phyloP scores from a whole-genome alignment of 2,113 vertebrate species.

The Trogon melanurus region DNA sequence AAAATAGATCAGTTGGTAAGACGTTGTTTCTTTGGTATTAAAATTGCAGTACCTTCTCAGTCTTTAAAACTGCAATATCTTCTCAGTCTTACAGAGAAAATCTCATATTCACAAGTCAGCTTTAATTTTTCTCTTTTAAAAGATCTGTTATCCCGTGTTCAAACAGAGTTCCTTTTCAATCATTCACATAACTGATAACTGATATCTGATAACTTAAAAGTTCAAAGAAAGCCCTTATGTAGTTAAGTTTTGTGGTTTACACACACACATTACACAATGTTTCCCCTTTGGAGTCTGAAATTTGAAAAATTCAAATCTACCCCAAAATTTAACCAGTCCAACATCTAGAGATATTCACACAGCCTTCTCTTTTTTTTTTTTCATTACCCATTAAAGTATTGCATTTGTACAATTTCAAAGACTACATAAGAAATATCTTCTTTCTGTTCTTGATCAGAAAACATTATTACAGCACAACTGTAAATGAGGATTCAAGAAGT shows the following conservation, averaged over 20 bases:
- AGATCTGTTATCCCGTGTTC: not conserved
- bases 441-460: not conserved
- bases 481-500: not conserved
- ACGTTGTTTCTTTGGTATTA: not conserved
- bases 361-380: not conserved
- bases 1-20: not conserved
- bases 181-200: not conserved
- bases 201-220: too few species aligned
- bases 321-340: not conserved
- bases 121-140: not conserved
- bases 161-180: not conserved
- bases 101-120: not conserved
- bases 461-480: not conserved
- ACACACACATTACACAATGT: not conserved
- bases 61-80: not conserved
- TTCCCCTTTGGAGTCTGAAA: not conserved
- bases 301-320: not conserved
- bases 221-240: too few species aligned
- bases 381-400: not conserved
- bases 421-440: not conserved
- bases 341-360: not conserved
- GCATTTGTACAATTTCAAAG: not conserved
- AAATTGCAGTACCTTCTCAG: not conserved
- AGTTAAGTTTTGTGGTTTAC: accelerated
- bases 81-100: not conserved